These are phyloP conservation scores for Dipodomys ordii DNA, from an alignment of 2,113 vertebrate species.

Conservation along the genomic window DNA sequence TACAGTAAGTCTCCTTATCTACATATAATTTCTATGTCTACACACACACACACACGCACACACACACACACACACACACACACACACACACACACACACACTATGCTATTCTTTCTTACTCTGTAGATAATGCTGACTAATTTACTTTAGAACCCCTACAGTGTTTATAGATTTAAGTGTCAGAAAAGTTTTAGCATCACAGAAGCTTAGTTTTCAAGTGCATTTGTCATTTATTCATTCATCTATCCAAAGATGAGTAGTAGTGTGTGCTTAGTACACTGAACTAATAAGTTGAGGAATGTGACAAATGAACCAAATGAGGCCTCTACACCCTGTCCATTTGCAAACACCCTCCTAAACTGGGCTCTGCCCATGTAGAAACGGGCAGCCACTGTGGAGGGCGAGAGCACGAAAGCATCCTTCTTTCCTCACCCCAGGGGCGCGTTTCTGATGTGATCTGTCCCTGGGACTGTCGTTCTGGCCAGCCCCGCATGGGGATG, in stretches of 20 bases:
- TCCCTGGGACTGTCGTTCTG: neutral
- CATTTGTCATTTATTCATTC: neutral
- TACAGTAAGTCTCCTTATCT: neutral
- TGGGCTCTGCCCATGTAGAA: rapidly evolving
- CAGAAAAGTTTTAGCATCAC: neutral
- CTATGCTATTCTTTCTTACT: neutral
- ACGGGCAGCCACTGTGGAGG: neutral
- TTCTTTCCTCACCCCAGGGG: neutral
- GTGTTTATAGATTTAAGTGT: neutral
- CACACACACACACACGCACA: too few relatives aligned
- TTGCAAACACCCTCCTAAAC: too few relatives aligned
- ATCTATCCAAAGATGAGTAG: neutral
- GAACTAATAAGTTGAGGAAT: neutral
- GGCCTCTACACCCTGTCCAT: too few relatives aligned
- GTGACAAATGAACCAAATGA: neutral
- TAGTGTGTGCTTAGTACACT: neutral
- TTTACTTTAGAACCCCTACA: neutral
- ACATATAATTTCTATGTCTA: too few relatives aligned
- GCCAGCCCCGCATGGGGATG: neutral
- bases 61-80: too few relatives aligned
- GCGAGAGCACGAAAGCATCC: neutral
- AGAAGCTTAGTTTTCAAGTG: neutral
- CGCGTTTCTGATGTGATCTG: neutral
- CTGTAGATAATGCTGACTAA: neutral
- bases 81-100: too few relatives aligned